phyloP scores from a whole-genome alignment of 2,888 invertebrate species.

The Caenorhabditis sp. region DNA sequence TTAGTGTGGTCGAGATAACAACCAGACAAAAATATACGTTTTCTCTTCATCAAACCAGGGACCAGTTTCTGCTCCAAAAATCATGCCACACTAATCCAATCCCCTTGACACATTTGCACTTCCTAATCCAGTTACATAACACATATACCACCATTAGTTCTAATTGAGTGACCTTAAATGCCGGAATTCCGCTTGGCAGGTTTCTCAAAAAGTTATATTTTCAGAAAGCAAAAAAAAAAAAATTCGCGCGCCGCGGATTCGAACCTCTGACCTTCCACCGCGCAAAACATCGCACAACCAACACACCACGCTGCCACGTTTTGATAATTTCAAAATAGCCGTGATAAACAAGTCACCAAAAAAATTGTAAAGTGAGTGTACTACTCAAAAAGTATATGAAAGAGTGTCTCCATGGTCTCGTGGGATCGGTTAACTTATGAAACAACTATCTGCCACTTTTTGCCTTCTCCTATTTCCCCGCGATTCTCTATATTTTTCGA shows the following conservation, averaged over 20 bases:
- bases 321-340: no score
- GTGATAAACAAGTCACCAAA: not conserved
- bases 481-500: no score
- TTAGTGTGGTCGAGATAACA: no score
- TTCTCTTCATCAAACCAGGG: no score
- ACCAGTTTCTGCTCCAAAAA: not conserved
- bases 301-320: not conserved
- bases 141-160: not conserved
- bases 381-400: not conserved
- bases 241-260: not conserved
- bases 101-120: not conserved
- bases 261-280: not conserved
- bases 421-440: slow-evolving; percentile 41
- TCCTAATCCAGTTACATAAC: not conserved
- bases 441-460: slow-evolving; percentile 20
- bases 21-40: no score
- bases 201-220: not conserved
- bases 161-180: not conserved
- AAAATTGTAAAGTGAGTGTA: not conserved
- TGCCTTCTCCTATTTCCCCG: not conserved
- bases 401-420: slow-evolving; percentile 10
- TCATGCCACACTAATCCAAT: not conserved
- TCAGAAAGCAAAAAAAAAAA: no score
- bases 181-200: not conserved
- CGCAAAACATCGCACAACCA: slow-evolving; percentile 7